Conservation (phyloP, 2,888 invertebrate genomes). For the Lacanobia oleracea region DNA sequence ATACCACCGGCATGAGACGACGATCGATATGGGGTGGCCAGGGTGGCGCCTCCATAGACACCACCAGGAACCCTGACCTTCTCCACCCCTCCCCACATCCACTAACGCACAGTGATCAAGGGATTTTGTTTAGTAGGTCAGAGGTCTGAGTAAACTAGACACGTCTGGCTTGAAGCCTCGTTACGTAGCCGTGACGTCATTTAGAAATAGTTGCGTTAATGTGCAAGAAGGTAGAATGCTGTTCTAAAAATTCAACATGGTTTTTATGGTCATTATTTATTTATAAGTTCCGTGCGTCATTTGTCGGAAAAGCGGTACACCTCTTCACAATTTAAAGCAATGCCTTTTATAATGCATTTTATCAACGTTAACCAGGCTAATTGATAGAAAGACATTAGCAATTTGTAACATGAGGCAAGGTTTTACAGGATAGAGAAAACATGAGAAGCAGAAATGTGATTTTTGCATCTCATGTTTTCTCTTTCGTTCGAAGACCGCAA, state of each 20-base stretch:
- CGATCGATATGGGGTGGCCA: slow-evolving; percentile 81
- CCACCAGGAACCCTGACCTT: slow-evolving; percentile 55
- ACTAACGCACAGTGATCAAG: slow-evolving; percentile 11
- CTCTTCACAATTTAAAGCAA: neutral
- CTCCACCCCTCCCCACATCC: slow-evolving; percentile 44
- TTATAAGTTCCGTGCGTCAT: slow-evolving; percentile 6
- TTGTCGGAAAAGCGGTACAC: neutral
- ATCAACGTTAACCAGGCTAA: neutral
- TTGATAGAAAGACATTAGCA: neutral
- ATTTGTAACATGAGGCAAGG: neutral
- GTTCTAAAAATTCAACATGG: slow-evolving; percentile 14
- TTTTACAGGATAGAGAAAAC: too few species aligned
- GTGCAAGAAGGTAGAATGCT: slow-evolving; percentile 46
- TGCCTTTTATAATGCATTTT: neutral
- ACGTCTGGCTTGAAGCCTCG: slow-evolving; percentile 61
- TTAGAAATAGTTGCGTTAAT: slow-evolving; percentile 50
- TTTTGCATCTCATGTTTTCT: too few species aligned
- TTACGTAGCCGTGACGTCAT: slow-evolving; percentile 63
- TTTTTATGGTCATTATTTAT: slow-evolving; percentile 9
- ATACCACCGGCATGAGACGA: slow-evolving; percentile 73
- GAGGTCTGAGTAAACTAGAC: slow-evolving; percentile 66
- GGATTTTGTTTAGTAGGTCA: slow-evolving; percentile 38
- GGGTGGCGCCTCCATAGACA: slow-evolving; percentile 67
- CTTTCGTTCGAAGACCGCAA: too few species aligned
- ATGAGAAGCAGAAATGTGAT: too few species aligned